These are phyloP conservation scores for Poecilus cupreus DNA, from an alignment of 2,888 invertebrate genomes.

Conservation along the genomic window DNA sequence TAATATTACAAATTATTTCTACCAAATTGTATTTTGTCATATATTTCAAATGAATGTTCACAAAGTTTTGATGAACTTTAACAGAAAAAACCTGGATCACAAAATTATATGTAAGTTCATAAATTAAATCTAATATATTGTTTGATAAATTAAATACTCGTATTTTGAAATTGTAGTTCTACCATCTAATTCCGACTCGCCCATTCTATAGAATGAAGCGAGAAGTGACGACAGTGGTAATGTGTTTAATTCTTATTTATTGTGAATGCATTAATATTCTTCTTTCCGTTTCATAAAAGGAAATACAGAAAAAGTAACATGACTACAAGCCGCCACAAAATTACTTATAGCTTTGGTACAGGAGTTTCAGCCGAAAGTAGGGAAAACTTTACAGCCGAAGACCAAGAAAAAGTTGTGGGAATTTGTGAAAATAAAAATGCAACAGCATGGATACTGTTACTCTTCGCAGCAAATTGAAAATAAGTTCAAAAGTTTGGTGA, in stretches of 20 bases:
- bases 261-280: no score
- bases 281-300: no score
- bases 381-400: not conserved
- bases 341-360: not conserved
- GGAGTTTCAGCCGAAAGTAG: not conserved
- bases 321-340: not conserved
- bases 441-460: not conserved
- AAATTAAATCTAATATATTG: not conserved
- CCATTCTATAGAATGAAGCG: no score
- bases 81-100: not conserved
- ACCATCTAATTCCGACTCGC: no score
- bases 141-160: no score
- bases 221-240: no score
- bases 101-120: not conserved
- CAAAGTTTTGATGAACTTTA: not conserved
- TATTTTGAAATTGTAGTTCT: no score
- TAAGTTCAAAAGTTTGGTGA: not conserved
- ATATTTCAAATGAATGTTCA: not conserved
- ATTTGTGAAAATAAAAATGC: not conserved
- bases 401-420: not conserved
- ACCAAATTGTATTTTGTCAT: no score
- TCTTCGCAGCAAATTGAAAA: not conserved
- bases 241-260: no score
- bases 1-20: no score
- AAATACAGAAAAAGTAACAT: not conserved